Evolutionary conservation across 2,888 invertebrate species (phyloP), one percentile per base, ranked within the genome.

Genomic region (Sabatieria punctata): DNA sequence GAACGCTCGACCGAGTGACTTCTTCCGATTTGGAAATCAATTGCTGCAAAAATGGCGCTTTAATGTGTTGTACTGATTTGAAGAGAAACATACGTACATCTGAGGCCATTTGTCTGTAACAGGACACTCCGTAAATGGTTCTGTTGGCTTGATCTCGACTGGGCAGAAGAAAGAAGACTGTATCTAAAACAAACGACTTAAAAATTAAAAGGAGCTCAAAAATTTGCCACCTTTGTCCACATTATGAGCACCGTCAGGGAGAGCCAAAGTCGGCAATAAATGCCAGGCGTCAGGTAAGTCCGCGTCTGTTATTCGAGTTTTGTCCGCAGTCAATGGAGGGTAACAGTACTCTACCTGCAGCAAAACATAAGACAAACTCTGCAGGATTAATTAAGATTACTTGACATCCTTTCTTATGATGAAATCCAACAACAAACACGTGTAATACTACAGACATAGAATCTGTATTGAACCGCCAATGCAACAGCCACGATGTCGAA

Each of bases 401-500:
- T 78, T 93, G 93, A 71, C 93, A 93, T 59, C 95, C 95, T 70
- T 89, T 86, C 71, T 95, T 97, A 66, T 97, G 95, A 71, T 97
- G 95, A 72, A 97, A 97, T 52, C 95, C 95, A 50, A 95, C 80
- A 47, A 97, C 93, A 59, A 95, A 75, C 51, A 97, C 88, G 68
- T 95, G 86, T 57, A 93, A n/a, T n/a, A n/a, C n/a, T n/a, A n/a
- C n/a, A n/a, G n/a, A n/a, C n/a, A n/a, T n/a, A n/a, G n/a, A n/a
- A n/a, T n/a, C n/a, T n/a, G n/a, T n/a, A n/a, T n/a, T n/a, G n/a
- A n/a, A n/a, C n/a, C n/a, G n/a, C n/a, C n/a, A n/a, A n/a, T n/a
- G n/a, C n/a, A n/a, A n/a, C n/a, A n/a, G n/a, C n/a, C n/a, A n/a
- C n/a, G n/a, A n/a, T n/a, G n/a, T n/a, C n/a, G n/a, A n/a, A n/a